These are phyloP conservation scores for Euphydryas editha DNA, from an alignment of 2,888 invertebrate genomes.

Conservation along the genomic window DNA sequence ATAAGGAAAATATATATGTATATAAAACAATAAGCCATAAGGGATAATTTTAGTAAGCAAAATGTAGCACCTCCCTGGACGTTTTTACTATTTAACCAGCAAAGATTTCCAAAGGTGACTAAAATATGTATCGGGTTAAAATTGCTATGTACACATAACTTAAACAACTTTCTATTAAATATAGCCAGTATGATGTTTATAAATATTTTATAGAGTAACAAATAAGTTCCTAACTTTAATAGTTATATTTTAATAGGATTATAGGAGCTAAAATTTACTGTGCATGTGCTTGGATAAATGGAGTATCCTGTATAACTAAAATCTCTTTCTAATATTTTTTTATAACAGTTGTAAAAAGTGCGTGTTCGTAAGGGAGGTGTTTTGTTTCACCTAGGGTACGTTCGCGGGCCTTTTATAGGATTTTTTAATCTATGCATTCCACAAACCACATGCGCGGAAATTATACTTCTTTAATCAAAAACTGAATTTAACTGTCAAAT, in stretches of 20 bases:
- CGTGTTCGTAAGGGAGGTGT: conserved; percentile 30
- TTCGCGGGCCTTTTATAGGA: too few species aligned
- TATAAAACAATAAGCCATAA: conserved; percentile 5
- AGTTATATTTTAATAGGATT: conserved; percentile 30
- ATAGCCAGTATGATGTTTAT: conserved; percentile 23
- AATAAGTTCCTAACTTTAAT: conserved; percentile 33
- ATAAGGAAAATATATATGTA: not conserved
- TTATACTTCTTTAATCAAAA: too few species aligned
- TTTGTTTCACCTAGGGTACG: conserved; percentile 18
- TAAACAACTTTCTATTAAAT: conserved; percentile 24
- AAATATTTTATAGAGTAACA: conserved; percentile 41
- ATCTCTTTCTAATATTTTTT: conserved; percentile 35
- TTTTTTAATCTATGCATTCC: too few species aligned
- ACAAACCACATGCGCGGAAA: too few species aligned
- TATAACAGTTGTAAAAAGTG: conserved; percentile 33
- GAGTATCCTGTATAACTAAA: conserved; percentile 45
- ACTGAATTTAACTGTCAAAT: too few species aligned
- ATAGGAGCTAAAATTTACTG: conserved; percentile 37
- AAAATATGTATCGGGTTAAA: conserved; percentile 15
- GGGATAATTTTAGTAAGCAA: conserved; percentile 34
- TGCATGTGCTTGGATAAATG: conserved; percentile 38
- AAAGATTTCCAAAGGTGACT: conserved; percentile 33
- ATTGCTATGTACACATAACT: conserved; percentile 24
- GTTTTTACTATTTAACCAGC: conserved; percentile 36
- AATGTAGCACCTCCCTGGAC: conserved; percentile 47